Evolutionary conservation across 2,888 invertebrate genomes (phyloP).

Genomic region (Cheilosia grossa): DNA sequence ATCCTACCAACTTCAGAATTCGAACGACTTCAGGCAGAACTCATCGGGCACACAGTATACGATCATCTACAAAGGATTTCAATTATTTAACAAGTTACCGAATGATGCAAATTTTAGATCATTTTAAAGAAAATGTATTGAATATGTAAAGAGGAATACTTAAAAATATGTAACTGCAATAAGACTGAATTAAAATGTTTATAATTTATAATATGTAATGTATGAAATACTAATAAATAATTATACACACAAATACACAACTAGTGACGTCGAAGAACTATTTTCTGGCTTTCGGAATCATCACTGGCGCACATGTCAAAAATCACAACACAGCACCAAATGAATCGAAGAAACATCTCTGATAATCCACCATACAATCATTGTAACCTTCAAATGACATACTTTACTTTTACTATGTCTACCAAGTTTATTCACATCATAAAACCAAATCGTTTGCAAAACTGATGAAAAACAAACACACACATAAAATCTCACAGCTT

Average conservation of each 20-base stretch:
- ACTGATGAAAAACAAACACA: neutral
- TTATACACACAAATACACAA: no score
- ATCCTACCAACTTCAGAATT: neutral
- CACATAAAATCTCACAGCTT: constrained; percentile 25
- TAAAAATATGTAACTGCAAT: no score
- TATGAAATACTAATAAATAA: no score
- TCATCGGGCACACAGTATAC: neutral
- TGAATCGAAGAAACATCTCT: neutral
- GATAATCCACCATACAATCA: no score
- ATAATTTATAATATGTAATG: no score
- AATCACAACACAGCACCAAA: no score
- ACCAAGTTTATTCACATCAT: constrained; percentile 15
- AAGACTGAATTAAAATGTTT: no score
- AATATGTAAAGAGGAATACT: no score
- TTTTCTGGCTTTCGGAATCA: no score
- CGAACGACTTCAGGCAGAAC: neutral
- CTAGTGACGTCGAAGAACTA: no score
- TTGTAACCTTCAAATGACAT: constrained; percentile 24
- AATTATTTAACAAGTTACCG: neutral
- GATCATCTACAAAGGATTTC: neutral
- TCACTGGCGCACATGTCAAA: no score
- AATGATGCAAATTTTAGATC: neutral
- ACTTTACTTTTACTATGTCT: constrained; percentile 20
- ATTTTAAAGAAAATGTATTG: neutral
- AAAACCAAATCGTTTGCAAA: constrained; percentile 15